phyloP scores from a whole-genome alignment of 2,888 invertebrate genomes.

The Rhabditophanes sp. region DNA sequence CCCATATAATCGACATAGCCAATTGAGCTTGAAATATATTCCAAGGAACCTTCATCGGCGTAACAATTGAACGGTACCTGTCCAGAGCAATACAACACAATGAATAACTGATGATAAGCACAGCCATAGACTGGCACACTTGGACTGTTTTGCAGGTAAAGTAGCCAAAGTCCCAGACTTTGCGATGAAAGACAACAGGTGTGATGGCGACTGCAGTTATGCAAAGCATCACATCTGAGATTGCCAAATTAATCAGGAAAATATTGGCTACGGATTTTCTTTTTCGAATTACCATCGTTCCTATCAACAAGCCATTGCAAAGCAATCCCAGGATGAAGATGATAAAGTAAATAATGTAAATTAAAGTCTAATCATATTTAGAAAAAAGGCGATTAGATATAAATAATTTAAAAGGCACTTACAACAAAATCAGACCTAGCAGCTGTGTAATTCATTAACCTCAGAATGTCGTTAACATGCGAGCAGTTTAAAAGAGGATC shows the following conservation, averaged over 20 bases:
- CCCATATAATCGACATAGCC: constrained; percentile 26
- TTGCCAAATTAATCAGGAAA: constrained; percentile 83
- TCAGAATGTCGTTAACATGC: too few relatives aligned
- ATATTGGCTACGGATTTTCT: constrained; percentile 54
- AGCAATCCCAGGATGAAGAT: constrained; percentile 38
- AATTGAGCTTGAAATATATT: constrained; percentile 24
- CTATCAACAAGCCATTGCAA: constrained; percentile 31
- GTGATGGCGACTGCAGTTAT: constrained; percentile 88
- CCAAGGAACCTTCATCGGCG: constrained; percentile 38
- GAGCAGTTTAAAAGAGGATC: too few relatives aligned
- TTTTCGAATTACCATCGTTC: constrained; percentile 26
- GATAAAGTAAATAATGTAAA: constrained; percentile 27
- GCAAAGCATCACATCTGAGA: constrained; percentile 81
- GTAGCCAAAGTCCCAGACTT: constrained; percentile 77
- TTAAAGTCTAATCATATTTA: constrained; percentile 20
- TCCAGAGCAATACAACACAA: constrained; percentile 91
- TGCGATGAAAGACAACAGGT: constrained; percentile 76
- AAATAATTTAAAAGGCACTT: too few relatives aligned
- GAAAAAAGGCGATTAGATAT: neutral
- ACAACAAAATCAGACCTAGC: too few relatives aligned
- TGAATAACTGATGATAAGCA: constrained; percentile 92
- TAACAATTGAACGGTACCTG: constrained; percentile 54
- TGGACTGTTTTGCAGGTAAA: constrained; percentile 78
- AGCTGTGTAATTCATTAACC: too few relatives aligned
- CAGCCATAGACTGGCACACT: constrained; percentile 70